Percentiles rank a stretch among this genome's conserved stretches.
phyloP scores from a whole-genome alignment of 2,797 vertebrate species.

The Limnodromus scolopaceus region DNA sequence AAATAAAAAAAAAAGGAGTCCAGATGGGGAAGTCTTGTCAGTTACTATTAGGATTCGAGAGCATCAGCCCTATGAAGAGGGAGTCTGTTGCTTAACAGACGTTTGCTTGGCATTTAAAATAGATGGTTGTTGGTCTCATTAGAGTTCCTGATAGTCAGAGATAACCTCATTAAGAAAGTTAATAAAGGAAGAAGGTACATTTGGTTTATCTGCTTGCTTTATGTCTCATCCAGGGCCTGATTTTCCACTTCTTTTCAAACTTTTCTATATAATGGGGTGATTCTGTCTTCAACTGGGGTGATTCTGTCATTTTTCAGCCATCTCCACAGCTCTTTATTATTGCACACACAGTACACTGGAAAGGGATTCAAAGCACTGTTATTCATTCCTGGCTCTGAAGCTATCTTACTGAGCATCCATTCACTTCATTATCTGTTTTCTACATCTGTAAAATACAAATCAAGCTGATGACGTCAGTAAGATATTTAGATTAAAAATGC shows the following conservation, averaged over 20 bases:
- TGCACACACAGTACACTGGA: background rate
- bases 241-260: constrained; percentile 24
- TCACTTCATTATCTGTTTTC: constrained; percentile 10
- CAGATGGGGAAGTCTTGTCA: background rate
- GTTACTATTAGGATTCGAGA: background rate
- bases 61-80: background rate
- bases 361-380: background rate
- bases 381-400: background rate
- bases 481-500: background rate
- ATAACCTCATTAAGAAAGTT: constrained; percentile 26
- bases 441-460: background rate
- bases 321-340: background rate
- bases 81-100: constrained; percentile 9
- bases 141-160: constrained; percentile 47
- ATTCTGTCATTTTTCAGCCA: background rate
- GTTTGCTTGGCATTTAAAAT: constrained; percentile 30
- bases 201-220: constrained; percentile 28
- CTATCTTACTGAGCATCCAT: background rate
- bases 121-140: constrained; percentile 2
- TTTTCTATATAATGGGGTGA: background rate
- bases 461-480: background rate
- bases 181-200: constrained; percentile 22
- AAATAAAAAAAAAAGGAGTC: background rate
- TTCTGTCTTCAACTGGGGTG: background rate
- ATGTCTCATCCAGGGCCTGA: background rate